phyloP scores from a whole-genome alignment of 2,113 vertebrate genomes.

The Steatornis caripensis region DNA sequence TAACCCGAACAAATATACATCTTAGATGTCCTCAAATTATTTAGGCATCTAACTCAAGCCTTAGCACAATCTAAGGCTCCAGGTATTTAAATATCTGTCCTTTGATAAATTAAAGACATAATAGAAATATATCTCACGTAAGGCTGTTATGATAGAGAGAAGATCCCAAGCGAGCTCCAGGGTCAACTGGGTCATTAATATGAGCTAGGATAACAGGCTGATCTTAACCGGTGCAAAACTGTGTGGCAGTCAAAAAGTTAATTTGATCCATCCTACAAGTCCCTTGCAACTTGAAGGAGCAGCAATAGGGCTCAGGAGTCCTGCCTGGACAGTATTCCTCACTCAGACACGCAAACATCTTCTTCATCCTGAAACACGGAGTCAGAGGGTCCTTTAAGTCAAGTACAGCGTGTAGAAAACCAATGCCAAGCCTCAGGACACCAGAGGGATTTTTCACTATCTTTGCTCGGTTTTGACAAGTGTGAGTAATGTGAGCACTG shows the following conservation, averaged over 20 bases:
- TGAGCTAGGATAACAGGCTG: too few species aligned
- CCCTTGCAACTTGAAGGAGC: neutral
- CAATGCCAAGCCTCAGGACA: neutral
- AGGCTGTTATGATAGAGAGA: neutral
- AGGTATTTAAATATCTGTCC: neutral
- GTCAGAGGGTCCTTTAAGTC: neutral
- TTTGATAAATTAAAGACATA: neutral
- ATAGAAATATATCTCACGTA: neutral
- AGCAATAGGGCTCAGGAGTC: neutral
- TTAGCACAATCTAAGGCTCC: neutral
- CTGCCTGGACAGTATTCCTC: neutral
- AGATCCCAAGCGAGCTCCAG: too few species aligned
- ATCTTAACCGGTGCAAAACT: neutral
- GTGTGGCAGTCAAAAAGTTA: neutral
- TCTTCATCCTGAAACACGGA: neutral
- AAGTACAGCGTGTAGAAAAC: neutral
- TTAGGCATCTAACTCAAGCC: neutral
- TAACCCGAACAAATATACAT: neutral
- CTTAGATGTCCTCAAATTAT: neutral
- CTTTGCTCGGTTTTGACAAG: neutral
- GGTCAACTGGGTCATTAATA: too few species aligned
- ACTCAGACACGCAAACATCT: neutral
- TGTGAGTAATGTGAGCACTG: conserved; percentile 4
- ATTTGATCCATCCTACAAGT: neutral
- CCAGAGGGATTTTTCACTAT: neutral